phyloP scores from a whole-genome alignment of 2,888 invertebrate genomes.

The Odontocerum albicorne region DNA sequence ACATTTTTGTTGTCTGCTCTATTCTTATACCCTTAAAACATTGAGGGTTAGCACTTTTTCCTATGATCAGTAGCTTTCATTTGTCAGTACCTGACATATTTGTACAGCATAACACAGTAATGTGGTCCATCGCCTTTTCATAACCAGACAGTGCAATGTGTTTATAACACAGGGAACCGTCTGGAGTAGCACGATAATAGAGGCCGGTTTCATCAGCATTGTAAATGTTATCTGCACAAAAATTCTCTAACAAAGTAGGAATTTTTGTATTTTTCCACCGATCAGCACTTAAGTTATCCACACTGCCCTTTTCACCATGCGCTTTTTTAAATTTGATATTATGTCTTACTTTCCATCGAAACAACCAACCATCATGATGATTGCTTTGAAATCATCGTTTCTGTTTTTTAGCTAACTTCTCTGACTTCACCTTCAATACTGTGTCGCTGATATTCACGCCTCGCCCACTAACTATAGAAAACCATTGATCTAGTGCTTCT shows the following conservation, averaged over 20 bases:
- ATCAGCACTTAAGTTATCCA: too few species aligned
- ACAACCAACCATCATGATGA: conserved; percentile 40
- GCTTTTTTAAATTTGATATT: conserved; percentile 37
- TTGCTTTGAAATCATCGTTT: too few species aligned
- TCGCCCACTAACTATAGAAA: conserved; percentile 31
- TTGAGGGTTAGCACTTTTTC: conserved; percentile 31
- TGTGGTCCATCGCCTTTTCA: too few species aligned
- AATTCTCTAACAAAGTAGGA: conserved; percentile 28
- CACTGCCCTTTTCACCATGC: conserved; percentile 32
- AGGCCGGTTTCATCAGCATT: conserved; percentile 35
- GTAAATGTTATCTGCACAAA: conserved; percentile 36
- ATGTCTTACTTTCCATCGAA: conserved; percentile 38
- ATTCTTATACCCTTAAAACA: background rate
- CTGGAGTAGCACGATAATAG: conserved; percentile 36
- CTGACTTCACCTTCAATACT: conserved; percentile 37
- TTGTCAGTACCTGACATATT: conserved; percentile 38
- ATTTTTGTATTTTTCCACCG: conserved; percentile 31
- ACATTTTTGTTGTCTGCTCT: conserved; percentile 30
- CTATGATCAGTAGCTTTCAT: conserved; percentile 36
- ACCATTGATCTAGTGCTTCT: conserved; percentile 38
- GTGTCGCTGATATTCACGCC: conserved; percentile 22
- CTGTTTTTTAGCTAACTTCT: conserved; percentile 37
- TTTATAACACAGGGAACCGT: conserved; percentile 36
- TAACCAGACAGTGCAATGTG: too few species aligned
- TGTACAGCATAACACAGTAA: conserved; percentile 36